Conservation (phyloP, 2,888 invertebrate genomes). For the Mythimna vitellina region DNA sequence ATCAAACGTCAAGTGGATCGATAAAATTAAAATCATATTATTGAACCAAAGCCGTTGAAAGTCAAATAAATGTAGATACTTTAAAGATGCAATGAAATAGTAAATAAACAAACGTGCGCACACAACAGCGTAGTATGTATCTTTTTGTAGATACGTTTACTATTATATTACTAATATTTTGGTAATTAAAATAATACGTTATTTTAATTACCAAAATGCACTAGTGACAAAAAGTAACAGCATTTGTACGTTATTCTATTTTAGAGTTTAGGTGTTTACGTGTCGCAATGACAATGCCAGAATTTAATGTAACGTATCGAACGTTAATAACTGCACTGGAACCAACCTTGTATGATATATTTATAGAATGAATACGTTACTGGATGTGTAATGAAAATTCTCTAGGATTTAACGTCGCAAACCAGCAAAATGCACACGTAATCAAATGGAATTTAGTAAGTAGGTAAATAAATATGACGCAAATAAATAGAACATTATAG, state of each 20-base stretch:
- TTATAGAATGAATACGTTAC: constrained; percentile 53
- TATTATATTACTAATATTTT: too few species aligned
- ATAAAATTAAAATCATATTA: constrained; percentile 46
- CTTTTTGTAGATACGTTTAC: constrained; percentile 26
- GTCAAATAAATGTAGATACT: constrained; percentile 55
- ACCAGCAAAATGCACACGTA: constrained; percentile 69
- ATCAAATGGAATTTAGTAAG: constrained; percentile 59
- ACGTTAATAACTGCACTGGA: constrained; percentile 50
- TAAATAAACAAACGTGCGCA: constrained; percentile 52
- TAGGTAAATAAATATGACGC: constrained; percentile 54
- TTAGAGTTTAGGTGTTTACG: constrained; percentile 42
- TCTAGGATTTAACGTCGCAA: constrained; percentile 48
- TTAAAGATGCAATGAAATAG: constrained; percentile 54
- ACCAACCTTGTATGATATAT: constrained; percentile 49
- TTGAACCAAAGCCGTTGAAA: constrained; percentile 54
- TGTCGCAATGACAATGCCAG: constrained; percentile 52
- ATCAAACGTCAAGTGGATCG: constrained; percentile 43
- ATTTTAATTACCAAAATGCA: constrained; percentile 6
- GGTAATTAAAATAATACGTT: too few species aligned
- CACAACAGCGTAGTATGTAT: constrained; percentile 24
- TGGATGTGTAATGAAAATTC: constrained; percentile 51
- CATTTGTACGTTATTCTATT: constrained; percentile 51
- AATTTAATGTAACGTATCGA: constrained; percentile 50
- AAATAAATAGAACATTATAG: constrained; percentile 38
- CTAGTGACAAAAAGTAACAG: background rate